Percentiles rank a stretch among this genome's conserved stretches.
These are phyloP conservation scores for Hippocampus abdominalis DNA, from an alignment of 2,113 vertebrate species.

Conservation along the genomic window DNA sequence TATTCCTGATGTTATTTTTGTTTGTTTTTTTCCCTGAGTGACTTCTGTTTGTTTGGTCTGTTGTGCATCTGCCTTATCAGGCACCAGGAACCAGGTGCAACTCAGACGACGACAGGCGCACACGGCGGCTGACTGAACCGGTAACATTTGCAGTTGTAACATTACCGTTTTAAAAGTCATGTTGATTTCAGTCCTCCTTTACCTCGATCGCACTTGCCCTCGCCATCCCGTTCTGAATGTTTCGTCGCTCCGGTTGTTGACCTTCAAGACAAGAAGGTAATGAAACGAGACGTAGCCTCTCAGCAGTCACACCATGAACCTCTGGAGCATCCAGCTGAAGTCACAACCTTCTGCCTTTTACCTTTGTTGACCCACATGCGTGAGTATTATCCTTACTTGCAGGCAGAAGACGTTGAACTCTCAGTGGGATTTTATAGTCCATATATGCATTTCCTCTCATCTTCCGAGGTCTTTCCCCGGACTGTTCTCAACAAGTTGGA, in stretches of 20 bases:
- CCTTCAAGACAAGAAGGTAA: constrained; percentile 43
- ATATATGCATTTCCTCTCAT: not conserved
- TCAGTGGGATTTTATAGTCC: not conserved
- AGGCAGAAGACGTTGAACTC: not conserved
- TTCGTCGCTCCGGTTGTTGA: constrained; percentile 19
- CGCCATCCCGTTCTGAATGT: constrained; percentile 14
- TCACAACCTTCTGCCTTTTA: constrained; percentile 19
- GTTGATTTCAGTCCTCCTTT: not conserved
- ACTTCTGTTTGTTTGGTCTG: constrained; percentile 29
- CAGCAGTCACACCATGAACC: constrained; percentile 22
- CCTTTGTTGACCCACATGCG: not conserved
- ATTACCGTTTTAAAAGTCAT: not conserved
- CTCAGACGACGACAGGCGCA: not conserved
- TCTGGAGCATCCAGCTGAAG: constrained; percentile 21
- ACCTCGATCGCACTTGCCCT: not conserved
- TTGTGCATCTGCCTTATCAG: constrained; percentile 2
- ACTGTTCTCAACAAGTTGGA: not conserved
- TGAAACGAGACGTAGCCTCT: constrained; percentile 38
- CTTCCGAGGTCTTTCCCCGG: not conserved
- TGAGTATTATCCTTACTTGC: not conserved
- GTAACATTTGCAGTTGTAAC: constrained; percentile 4
- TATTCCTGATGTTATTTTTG: constrained; percentile 49
- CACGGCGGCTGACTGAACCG: not conserved
- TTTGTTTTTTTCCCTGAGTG: constrained; percentile 16
- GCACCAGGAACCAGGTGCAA: constrained; percentile 2